Evolutionary conservation across 1,140 invertebrate species (phyloP).

Genomic region (Apolygus lucorum): DNA sequence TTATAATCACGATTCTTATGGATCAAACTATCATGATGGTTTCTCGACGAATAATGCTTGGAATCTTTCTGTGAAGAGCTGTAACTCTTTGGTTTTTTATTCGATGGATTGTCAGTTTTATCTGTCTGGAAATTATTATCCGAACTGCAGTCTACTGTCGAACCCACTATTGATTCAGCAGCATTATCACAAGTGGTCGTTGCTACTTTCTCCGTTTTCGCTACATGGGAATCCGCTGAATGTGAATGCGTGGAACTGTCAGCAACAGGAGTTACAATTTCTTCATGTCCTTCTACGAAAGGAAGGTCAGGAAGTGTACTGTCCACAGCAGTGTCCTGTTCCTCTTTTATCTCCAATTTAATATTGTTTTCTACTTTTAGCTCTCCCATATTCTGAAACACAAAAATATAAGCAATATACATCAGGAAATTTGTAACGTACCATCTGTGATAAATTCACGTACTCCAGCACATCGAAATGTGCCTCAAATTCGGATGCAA

Average conservation of each 20-base stretch:
- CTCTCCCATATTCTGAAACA: constrained; percentile 13
- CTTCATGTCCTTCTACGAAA: neutral
- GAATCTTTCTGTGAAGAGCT: neutral
- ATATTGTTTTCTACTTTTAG: constrained; percentile 1
- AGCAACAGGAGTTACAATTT: neutral
- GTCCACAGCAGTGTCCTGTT: constrained; percentile 2
- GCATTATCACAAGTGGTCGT: neutral
- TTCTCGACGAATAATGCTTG: neutral
- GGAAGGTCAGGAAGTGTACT: constrained; percentile 9
- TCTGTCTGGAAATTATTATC: neutral
- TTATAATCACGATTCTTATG: neutral
- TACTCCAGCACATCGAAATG: no score
- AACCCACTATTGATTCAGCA: neutral
- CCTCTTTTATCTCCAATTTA: neutral
- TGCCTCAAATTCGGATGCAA: no score
- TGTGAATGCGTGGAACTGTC: neutral
- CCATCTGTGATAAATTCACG: no score
- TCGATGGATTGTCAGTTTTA: neutral
- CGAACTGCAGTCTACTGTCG: neutral
- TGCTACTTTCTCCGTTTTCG: neutral
- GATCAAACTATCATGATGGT: neutral
- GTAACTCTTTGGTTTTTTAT: neutral
- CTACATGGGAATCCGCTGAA: neutral
- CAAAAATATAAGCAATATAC: no score
- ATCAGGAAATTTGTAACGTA: no score